Evolutionary conservation across 1,140 invertebrate species (phyloP).

Genomic region (Apolygus lucorum): DNA sequence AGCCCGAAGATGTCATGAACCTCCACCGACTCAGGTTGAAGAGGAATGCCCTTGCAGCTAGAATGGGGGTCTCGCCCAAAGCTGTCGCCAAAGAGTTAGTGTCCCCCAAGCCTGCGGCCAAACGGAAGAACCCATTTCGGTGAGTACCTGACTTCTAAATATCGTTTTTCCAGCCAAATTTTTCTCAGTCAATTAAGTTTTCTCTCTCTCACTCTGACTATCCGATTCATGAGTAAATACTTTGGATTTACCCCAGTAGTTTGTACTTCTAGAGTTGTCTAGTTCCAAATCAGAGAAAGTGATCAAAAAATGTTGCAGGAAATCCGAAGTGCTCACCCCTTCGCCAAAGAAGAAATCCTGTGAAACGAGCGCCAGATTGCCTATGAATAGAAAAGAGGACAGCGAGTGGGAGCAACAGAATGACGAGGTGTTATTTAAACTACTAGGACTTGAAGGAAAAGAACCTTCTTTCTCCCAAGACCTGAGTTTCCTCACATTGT

Average conservation of each 20-base stretch:
- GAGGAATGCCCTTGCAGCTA: conserved; percentile 58
- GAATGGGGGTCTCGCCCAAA: conserved; percentile 40
- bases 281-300: no score
- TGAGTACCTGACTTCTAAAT: no score
- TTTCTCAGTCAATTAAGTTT: no score
- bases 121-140: conserved; percentile 55
- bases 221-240: no score
- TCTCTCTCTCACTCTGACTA: no score
- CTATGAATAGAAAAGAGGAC: conserved; percentile 14
- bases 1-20: conserved; percentile 56
- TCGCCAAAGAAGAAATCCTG: not conserved
- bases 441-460: not conserved
- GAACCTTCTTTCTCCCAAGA: conserved; percentile 6
- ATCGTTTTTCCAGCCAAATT: no score
- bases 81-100: conserved; percentile 13
- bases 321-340: not conserved
- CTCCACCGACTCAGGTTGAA: conserved; percentile 55
- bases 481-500: not conserved
- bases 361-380: not conserved
- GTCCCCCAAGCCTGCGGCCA: conserved; percentile 21
- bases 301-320: not conserved
- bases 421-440: conserved; percentile 23
- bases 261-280: no score
- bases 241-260: no score
- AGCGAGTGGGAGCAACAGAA: conserved; percentile 1